Evolutionary conservation across 2,113 vertebrate genomes (phyloP), one percentile per base, ranked within the genome.

Genomic region (Prolemur simus): DNA sequence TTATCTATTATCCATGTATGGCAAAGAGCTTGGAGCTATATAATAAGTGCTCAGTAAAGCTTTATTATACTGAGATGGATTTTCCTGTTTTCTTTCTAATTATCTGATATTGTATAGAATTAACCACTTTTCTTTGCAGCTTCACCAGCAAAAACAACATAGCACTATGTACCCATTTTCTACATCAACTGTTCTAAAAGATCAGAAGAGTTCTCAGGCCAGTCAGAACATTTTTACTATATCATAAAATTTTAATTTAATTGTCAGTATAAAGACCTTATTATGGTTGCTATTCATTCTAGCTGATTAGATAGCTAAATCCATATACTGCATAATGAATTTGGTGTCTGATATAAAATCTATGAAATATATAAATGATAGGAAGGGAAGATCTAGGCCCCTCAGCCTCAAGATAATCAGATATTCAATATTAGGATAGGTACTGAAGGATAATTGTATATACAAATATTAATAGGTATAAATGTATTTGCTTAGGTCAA

Each of bases 191-290:
- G 18, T 68, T 87, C 18, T 93, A 91, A 95, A 84, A 74, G 21
- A 13, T 87, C 32, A 76, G 45, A 91, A n/a, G 34, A 47, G 14
- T 87, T 95, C 56, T 95, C 45, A 42, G 58, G 47, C 18, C 45
- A 89, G 29, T 71, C 23, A 86, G 42, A 64, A 45, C 8, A 89
- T 68, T 87, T 11, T 85, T 87, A 29, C 17, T 78, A 12, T 82
- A 89, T 86, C 74, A 69, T 37, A 94, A 96, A 90, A 87, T 92
- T 27, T n/a, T 29, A 8, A 83, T 91, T 91, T 80, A 87, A 89
- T 97, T 81, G 83, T 29, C 20, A 95, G n/a, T 66, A 87, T 52
- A 81, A 95, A 96, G 18, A 93, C 12, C 0, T 5, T 82, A 87
- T 80, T 80, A 37, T 86, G 49, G 18, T 83, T 92, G 10, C 37